A percentile compares a stretch with the other conserved stretches of the same genome.
These are phyloP conservation scores for Bolborhynchus lineola DNA, from an alignment of 2,113 vertebrate genomes.

Conservation along the genomic window DNA sequence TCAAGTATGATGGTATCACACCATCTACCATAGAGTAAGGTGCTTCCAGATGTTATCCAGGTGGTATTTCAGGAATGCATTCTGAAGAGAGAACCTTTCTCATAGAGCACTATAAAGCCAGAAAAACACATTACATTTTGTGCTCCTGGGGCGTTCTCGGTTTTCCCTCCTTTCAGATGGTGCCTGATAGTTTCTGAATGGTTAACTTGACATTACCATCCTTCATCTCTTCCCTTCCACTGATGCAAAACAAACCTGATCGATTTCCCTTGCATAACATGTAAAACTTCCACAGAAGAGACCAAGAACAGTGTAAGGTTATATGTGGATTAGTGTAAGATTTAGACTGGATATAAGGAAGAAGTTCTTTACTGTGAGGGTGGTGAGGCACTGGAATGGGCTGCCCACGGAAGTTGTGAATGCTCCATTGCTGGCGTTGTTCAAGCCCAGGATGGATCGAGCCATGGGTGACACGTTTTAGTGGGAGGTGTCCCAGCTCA, in stretches of 20 bases:
- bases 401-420: too few relatives aligned
- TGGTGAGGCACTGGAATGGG: too few relatives aligned
- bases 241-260: background rate
- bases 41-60: background rate
- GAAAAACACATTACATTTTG: background rate
- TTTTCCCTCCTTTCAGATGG: background rate
- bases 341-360: too few relatives aligned
- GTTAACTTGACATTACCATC: background rate
- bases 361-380: too few relatives aligned
- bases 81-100: background rate
- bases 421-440: too few relatives aligned
- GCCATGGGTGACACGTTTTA: too few relatives aligned
- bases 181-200: background rate
- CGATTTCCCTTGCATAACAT: background rate
- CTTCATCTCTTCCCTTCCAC: background rate
- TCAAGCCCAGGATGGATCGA: too few relatives aligned
- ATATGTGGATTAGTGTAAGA: too few relatives aligned
- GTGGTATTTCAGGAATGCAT: background rate
- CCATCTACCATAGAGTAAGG: background rate
- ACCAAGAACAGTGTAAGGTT: background rate
- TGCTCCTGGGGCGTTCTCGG: too few relatives aligned
- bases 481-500: too few relatives aligned
- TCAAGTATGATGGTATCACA: too few relatives aligned
- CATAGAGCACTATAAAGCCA: background rate
- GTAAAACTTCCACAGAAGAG: background rate